Percentiles rank a stretch among this genome's conserved stretches.
Evolutionary conservation across 1,140 invertebrate species (phyloP).

Genomic region (Scylla paramamosain): DNA sequence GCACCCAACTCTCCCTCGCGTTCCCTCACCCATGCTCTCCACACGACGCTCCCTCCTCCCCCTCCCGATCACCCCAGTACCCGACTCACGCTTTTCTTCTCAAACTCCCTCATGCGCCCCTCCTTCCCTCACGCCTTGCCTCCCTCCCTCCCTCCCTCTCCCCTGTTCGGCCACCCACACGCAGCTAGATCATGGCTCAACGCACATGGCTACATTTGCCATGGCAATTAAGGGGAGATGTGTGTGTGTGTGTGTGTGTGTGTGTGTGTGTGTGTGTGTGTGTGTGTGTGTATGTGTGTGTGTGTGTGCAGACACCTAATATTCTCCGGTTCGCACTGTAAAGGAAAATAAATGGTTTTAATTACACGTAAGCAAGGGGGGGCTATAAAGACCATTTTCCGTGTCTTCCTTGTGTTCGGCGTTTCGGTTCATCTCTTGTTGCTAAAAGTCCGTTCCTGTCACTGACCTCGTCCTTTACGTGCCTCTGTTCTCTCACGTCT

Average conservation of each 20-base stretch:
- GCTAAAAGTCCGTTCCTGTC: neutral
- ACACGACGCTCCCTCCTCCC: neutral
- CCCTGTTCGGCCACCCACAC: slow-evolving; percentile 28
- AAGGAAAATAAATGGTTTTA: slow-evolving; percentile 8
- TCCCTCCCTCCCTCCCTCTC: neutral
- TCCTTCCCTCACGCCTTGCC: neutral
- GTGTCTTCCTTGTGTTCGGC: neutral
- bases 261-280: slow-evolving; percentile 52
- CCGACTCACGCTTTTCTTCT: slow-evolving; percentile 35
- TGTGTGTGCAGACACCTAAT: slow-evolving; percentile 40
- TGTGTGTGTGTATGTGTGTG: slow-evolving; percentile 53
- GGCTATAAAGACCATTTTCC: neutral
- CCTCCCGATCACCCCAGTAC: slow-evolving; percentile 2
- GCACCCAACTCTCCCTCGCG: neutral
- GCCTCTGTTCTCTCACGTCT: neutral
- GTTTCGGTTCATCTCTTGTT: neutral
- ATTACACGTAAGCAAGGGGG: neutral
- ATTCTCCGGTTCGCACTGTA: neutral
- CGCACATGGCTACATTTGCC: slow-evolving; percentile 36
- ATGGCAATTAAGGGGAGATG: slow-evolving; percentile 16
- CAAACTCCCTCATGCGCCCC: neutral
- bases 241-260: slow-evolving; percentile 3
- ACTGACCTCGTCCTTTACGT: neutral
- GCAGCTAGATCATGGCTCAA: slow-evolving; percentile 43
- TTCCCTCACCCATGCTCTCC: neutral